These are phyloP conservation scores for Acyrthosiphon pisum DNA, from an alignment of 1,140 invertebrate genomes.

Conservation along the genomic window DNA sequence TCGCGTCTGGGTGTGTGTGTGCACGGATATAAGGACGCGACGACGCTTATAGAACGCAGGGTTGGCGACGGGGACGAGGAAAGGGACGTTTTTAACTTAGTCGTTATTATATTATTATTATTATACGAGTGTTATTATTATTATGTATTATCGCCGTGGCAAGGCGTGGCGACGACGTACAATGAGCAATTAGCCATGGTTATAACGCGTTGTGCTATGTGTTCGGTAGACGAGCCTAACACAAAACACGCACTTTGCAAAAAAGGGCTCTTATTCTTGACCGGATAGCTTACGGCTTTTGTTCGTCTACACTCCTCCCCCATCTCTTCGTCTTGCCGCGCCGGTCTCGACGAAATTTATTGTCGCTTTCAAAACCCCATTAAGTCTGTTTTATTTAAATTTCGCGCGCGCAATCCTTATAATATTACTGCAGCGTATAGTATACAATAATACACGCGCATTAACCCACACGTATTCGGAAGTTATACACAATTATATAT, in stretches of 20 bases:
- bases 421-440: not conserved
- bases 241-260: slow-evolving; percentile 16
- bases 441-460: not conserved
- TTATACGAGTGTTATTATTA: not conserved
- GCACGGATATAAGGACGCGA: slow-evolving; percentile 4
- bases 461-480: slow-evolving; percentile 1
- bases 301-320: not conserved
- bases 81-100: not conserved
- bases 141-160: not conserved
- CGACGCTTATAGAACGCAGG: not conserved
- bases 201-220: not conserved
- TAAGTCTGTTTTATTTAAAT: slow-evolving; percentile 34
- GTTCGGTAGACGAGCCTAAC: not conserved
- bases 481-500: slow-evolving; percentile 2
- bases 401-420: not conserved
- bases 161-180: not conserved
- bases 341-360: not conserved
- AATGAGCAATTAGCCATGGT: slow-evolving; percentile 50
- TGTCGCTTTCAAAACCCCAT: slow-evolving; percentile 17
- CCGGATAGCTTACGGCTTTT: slow-evolving; percentile 44
- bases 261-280: slow-evolving; percentile 49
- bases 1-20: not conserved
- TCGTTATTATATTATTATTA: not conserved
- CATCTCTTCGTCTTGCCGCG: not conserved
- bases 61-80: not conserved